phyloP scores from a whole-genome alignment of 2,113 vertebrate species.

The Aleadryas rufinucha region DNA sequence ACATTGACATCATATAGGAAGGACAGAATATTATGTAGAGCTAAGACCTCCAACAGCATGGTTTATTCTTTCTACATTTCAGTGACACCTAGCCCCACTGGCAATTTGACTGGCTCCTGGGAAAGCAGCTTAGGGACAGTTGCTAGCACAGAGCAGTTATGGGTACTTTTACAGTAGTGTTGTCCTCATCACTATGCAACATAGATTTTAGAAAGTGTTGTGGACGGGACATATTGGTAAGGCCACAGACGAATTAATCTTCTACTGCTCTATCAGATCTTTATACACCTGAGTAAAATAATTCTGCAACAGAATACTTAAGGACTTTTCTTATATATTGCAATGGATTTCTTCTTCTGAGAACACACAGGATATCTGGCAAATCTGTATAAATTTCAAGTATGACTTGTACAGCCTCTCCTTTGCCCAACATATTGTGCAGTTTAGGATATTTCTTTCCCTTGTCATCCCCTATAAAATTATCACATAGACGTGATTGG shows the following conservation, averaged over 20 bases:
- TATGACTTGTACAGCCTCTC: background rate
- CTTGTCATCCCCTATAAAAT: background rate
- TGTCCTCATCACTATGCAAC: background rate
- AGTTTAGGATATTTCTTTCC: background rate
- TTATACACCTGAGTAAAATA: background rate
- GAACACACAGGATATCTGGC: fast-evolving
- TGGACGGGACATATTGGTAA: background rate
- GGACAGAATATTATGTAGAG: background rate
- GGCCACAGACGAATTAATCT: background rate
- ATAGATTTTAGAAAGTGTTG: background rate
- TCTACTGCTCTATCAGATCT: background rate
- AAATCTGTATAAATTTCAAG: background rate
- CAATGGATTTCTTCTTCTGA: background rate
- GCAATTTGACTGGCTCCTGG: background rate
- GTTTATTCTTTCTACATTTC: background rate
- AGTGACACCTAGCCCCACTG: fast-evolving
- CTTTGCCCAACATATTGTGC: fast-evolving
- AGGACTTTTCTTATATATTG: background rate
- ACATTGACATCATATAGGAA: background rate
- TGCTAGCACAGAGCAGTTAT: background rate
- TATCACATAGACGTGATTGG: background rate
- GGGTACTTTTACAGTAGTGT: background rate
- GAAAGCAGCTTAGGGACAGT: background rate
- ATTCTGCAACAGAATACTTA: background rate
- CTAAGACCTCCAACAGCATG: background rate